Base-by-base conservation (phyloP, 2,797 vertebrate genomes). In the Falco rusticolus region DNA sequence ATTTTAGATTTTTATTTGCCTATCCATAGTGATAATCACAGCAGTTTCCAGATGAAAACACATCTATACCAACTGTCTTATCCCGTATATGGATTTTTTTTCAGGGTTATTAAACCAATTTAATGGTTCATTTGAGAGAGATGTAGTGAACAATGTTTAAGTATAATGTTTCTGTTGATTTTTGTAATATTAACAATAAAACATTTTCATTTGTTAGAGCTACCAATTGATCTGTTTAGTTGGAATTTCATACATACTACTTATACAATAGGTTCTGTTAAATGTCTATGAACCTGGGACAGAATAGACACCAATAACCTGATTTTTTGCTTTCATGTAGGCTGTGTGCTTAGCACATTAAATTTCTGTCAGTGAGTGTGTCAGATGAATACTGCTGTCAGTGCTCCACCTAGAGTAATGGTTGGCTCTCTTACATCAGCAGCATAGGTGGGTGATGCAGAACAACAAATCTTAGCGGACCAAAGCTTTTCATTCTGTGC, bases 41-140 rank as follows among this genome's bases (percentile, higher is more conserved):
- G 65, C 72, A 84, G 64, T 81, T 90, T 93, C 82, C 77, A 94
- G 59, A 69, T 81, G 70, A 89, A 93, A 83, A 75, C 45, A 77
- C 25, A 79, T 3, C 50, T 72, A 29, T 93, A 47, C 47, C 43
- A 77, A 17, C 43, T 92, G 9, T 72, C 54, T 96, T 93, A 64
- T 53, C 54, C 72, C 33, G 8, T 63, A 10, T 26, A 57, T 57
- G 22, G 29, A 68, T 71, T 82, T 56, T 54, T 69, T 84, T 87
- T 88, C 31, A 70, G 74, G 37, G 28, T 75, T 84, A 54, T 92
- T 87, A 88, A 93, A 89, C 25, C 61, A 87, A 71, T 77, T 89
- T 83, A 90, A 34, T 10, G 19, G 51, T 47, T 90, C 18, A 14
- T 87, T 91, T 86, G 76, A 48, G 70, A 80, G 47, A 59, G 21